Evolutionary conservation across 2,113 vertebrate genomes (phyloP).

Genomic region (Hyperopisus bebe): DNA sequence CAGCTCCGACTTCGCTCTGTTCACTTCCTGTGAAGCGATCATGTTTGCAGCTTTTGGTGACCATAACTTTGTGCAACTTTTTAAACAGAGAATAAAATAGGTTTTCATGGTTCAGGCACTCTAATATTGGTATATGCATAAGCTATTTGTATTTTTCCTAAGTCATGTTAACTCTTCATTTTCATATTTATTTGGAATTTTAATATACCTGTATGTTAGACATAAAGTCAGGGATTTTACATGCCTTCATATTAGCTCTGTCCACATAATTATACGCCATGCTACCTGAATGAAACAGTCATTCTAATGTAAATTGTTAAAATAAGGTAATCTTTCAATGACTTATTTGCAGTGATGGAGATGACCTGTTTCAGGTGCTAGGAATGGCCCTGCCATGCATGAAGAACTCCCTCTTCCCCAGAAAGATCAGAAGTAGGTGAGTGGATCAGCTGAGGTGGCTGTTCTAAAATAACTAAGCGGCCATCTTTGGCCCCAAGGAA

Average conservation of each 20-base stretch:
- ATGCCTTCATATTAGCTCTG: background rate
- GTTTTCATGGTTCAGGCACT: background rate
- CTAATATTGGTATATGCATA: background rate
- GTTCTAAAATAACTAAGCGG: background rate
- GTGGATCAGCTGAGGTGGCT: constrained; percentile 28
- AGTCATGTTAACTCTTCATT: background rate
- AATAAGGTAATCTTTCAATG: background rate
- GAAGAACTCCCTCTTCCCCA: background rate
- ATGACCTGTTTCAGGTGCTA: background rate
- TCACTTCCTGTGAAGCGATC: background rate
- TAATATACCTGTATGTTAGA: background rate
- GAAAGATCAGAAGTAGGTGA: constrained; percentile 24
- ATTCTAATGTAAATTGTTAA: background rate
- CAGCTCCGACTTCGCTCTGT: background rate
- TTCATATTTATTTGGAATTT: background rate
- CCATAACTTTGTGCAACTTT: background rate
- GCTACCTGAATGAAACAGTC: background rate
- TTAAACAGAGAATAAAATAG: background rate
- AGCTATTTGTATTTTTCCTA: background rate
- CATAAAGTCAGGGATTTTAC: background rate
- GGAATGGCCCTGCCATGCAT: background rate
- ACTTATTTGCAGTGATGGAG: constrained; percentile 1
- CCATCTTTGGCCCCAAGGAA: background rate
- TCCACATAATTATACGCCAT: background rate
- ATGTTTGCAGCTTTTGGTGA: background rate